Percentiles rank a stretch among this genome's conserved stretches.
These are phyloP conservation scores for Sinella curviseta DNA, from an alignment of 1,140 invertebrate genomes.

Conservation along the genomic window DNA sequence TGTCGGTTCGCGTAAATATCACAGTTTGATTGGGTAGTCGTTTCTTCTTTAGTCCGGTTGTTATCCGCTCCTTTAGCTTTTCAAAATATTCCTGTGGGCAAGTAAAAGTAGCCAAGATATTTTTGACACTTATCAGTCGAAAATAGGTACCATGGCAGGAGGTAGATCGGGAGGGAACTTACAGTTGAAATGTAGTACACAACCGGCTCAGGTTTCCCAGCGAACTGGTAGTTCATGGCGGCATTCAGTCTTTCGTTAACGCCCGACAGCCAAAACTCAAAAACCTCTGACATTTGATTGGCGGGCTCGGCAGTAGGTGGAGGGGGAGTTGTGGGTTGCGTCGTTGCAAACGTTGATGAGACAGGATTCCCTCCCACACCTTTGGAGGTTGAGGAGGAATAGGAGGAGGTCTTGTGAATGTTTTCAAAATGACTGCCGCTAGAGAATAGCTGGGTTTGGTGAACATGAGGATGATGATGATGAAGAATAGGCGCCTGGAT, in stretches of 20 bases:
- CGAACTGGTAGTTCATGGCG: slow-evolving; percentile 75
- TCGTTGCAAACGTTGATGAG: not conserved
- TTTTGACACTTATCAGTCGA: no score
- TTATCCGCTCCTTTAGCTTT: slow-evolving; percentile 69
- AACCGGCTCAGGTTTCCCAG: slow-evolving; percentile 69
- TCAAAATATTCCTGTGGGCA: slow-evolving; percentile 68
- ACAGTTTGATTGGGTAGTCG: slow-evolving; percentile 66
- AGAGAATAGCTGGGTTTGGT: not conserved
- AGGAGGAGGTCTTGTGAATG: not conserved
- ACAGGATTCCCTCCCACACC: not conserved
- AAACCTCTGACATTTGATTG: slow-evolving; percentile 58
- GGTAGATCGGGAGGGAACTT: slow-evolving; percentile 28
- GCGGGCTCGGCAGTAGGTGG: slow-evolving; percentile 50
- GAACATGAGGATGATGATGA: no score
- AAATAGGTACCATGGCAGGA: not conserved
- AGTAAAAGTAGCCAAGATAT: not conserved
- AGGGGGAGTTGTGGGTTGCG: slow-evolving; percentile 38
- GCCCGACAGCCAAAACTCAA: slow-evolving; percentile 70
- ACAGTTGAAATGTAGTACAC: slow-evolving; percentile 71
- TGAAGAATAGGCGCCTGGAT: no score
- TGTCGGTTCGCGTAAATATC: slow-evolving; percentile 63
- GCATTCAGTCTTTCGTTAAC: slow-evolving; percentile 77
- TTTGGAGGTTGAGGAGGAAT: no score
- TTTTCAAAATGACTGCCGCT: not conserved
- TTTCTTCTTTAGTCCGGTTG: slow-evolving; percentile 66